Evolutionary conservation across 2,113 vertebrate genomes (phyloP).

Genomic region (human (Homo sapiens)): GRCh38 chr14:84592001-84592500

Average conservation of each 20-base stretch:
- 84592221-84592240: neutral
- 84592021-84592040: neutral
- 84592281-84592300: constrained; percentile 29
- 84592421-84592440: neutral
- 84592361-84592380: constrained; percentile 12
- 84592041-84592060: no score
- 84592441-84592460: constrained; percentile 37
- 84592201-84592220: neutral
- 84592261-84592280: constrained; percentile 3
- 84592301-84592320: neutral
- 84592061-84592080: neutral
- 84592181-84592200: neutral
- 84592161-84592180: neutral
- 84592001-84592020: neutral
- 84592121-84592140: accelerated
- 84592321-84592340: constrained; percentile 57
- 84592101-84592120: neutral
- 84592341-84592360: constrained; percentile 60
- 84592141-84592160: neutral
- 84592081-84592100: neutral
- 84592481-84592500: neutral
- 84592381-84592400: constrained; percentile 44
- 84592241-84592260: neutral
- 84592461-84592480: constrained; percentile 12
- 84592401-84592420: constrained; percentile 12